phyloP scores from a whole-genome alignment of 2,113 vertebrate species.

The Sebastes fasciatus region DNA sequence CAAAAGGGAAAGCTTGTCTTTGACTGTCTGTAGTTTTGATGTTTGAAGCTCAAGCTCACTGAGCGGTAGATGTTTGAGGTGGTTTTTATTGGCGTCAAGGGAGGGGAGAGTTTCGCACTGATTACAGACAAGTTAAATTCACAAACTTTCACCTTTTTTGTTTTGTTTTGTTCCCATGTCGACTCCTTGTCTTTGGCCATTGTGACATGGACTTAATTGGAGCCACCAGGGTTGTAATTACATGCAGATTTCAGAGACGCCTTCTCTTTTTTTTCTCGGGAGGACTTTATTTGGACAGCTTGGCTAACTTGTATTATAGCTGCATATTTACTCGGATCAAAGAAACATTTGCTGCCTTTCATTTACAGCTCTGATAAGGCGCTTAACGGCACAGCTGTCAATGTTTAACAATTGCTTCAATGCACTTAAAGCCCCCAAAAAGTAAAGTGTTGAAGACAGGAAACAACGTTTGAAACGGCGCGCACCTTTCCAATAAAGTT shows the following conservation, averaged over 20 bases:
- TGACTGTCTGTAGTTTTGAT: slow-evolving; percentile 17
- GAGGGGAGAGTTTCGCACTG: slow-evolving; percentile 1
- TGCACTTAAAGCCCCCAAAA: slow-evolving; percentile 10
- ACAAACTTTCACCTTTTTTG: background rate
- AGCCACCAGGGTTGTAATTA: slow-evolving; percentile 58
- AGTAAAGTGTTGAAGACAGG: background rate
- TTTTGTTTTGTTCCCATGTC: slow-evolving; percentile 45
- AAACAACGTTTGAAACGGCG: background rate
- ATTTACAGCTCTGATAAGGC: slow-evolving; percentile 40
- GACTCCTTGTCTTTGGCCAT: slow-evolving; percentile 45
- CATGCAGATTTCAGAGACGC: slow-evolving; percentile 50
- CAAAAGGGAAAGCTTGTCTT: slow-evolving; percentile 18
- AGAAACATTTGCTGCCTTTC: slow-evolving; percentile 40
- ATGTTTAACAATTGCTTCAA: slow-evolving; percentile 38
- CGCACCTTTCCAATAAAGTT: background rate
- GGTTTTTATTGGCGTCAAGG: slow-evolving; percentile 26
- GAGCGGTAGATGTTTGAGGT: slow-evolving; percentile 23
- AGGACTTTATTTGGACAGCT: slow-evolving; percentile 55
- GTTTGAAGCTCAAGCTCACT: slow-evolving; percentile 1
- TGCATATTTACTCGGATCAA: slow-evolving; percentile 50
- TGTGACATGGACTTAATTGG: slow-evolving; percentile 63
- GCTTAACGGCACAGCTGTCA: slow-evolving; percentile 47
- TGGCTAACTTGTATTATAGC: slow-evolving; percentile 28
- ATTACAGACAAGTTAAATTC: slow-evolving; percentile 24
- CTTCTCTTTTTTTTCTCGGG: slow-evolving; percentile 10